Evolutionary conservation across 2,113 vertebrate species (phyloP).

Genomic region (Falco punctatus): DNA sequence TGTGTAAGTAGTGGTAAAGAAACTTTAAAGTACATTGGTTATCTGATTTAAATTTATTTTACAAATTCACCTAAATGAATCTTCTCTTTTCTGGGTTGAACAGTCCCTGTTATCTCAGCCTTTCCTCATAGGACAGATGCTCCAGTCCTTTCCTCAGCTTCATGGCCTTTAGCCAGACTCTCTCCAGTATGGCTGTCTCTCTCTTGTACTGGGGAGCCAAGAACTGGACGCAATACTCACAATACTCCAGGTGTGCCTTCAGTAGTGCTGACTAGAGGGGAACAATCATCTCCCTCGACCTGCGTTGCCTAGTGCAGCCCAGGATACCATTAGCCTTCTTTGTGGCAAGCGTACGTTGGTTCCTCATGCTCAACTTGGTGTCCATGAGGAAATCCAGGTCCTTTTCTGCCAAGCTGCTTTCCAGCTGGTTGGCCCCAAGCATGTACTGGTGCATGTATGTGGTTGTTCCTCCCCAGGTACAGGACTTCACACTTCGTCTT

Average conservation of each 20-base stretch:
- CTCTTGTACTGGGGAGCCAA: background rate
- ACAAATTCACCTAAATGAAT: background rate
- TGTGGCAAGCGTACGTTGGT: background rate
- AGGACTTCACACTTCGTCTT: background rate
- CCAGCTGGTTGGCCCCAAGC: background rate
- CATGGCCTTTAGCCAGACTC: fast-evolving
- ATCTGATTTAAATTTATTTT: background rate
- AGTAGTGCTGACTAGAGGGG: background rate
- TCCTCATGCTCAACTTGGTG: background rate
- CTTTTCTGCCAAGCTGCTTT: background rate
- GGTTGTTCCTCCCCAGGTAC: background rate
- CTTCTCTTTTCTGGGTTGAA: background rate
- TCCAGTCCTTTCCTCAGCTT: background rate
- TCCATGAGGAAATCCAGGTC: background rate
- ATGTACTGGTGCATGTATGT: background rate
- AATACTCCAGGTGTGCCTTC: background rate
- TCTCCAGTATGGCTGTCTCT: fast-evolving
- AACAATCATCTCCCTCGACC: background rate
- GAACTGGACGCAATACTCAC: background rate
- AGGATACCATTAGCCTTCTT: background rate
- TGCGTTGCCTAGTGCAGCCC: background rate
- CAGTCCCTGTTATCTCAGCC: background rate
- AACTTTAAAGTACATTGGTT: background rate
- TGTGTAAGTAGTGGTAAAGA: background rate
- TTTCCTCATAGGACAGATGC: background rate